Base-by-base conservation (phyloP, 1,140 invertebrate genomes). In the Radopholus similis region DNA sequence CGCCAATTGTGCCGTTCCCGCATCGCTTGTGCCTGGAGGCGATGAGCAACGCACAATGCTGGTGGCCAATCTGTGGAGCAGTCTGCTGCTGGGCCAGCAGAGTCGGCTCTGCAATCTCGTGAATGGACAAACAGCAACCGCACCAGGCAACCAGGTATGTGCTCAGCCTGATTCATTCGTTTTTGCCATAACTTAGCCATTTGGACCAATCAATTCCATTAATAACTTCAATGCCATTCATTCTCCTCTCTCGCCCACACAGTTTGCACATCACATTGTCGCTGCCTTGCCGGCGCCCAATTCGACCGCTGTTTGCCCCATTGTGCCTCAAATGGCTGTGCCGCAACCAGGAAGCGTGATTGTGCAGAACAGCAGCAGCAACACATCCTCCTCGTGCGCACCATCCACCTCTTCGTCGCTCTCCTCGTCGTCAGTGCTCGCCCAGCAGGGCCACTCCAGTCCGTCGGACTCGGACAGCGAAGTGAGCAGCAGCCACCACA, bases 291-390 rank as follows among this genome's bases (percentile, higher is more conserved):
- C 4, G 34, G 32, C n/a, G 40, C 58, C 13, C 49, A 30, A 62
- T 35, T 38, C 57, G 18, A 21, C 57, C n/a, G 18, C 47, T 51
- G 23, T 21, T 51, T 51, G 47, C n/a, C 47, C 47, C n/a, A 8
- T 28, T 21, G 4, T 51, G n/a, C 47, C 47, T n/a, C n/a, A 6
- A 51, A n/a, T 21, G 47, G 42, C 23, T n/a, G n/a, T 28, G 30
- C 58, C 4, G 35, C 58, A n/a, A n/a, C n/a, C n/a, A n/a, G n/a
- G n/a, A n/a, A n/a, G n/a, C 15, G 58, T 62, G 15, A 62, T 62
- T 28, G 58, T 62, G 32, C 58, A 62, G 15, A 62, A 62, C 32
- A 42, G 49, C 38, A 42, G 34, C 30, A 54, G 35, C 35, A 5
- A 15, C 58, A 40, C 42, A 35, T 30, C 40, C 18, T 62, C 58